Evolutionary conservation across 2,113 vertebrate species (phyloP).

Genomic region (Felis catus): F.catus_Fca126_mat1.0 CM031419.1:156945001-156945500

Average conservation of each 20-base stretch:
- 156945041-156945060: conserved; percentile 69
- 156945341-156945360: not conserved
- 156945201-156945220: conserved; percentile 52
- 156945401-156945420: not conserved
- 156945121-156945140: conserved; percentile 75
- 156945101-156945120: conserved; percentile 78
- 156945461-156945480: not conserved
- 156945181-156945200: conserved; percentile 68
- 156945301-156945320: conserved; percentile 28
- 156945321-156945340: not conserved
- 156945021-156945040: conserved; percentile 64
- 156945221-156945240: conserved; percentile 44
- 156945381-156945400: not conserved
- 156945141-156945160: conserved; percentile 79
- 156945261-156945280: not conserved
- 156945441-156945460: not conserved
- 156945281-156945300: not conserved
- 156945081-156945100: conserved; percentile 78
- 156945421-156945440: not conserved
- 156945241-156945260: not conserved
- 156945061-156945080: conserved; percentile 75
- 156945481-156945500: not conserved
- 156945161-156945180: conserved; percentile 70
- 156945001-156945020: conserved; percentile 68
- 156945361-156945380: not conserved